These are phyloP conservation scores for Pollicipes pollicipes DNA, from an alignment of 1,140 invertebrate genomes.

Conservation along the genomic window DNA sequence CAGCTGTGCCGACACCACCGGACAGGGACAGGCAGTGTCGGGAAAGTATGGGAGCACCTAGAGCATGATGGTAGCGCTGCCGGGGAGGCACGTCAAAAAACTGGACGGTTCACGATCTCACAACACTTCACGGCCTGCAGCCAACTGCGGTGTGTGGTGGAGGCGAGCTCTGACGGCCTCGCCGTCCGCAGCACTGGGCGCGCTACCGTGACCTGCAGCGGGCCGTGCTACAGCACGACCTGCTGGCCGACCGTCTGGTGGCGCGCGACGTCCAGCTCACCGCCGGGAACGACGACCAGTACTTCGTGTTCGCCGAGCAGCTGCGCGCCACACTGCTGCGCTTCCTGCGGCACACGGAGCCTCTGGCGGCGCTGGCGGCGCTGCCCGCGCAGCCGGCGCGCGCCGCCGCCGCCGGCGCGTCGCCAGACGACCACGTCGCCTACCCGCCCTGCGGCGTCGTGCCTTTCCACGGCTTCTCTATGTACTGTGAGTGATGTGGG, in stretches of 20 bases:
- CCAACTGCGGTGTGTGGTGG: neutral
- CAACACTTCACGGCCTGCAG: slow-evolving; percentile 9
- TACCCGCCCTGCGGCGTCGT: slow-evolving; percentile 88
- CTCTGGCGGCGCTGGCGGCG: slow-evolving; percentile 33
- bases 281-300: slow-evolving; percentile 90
- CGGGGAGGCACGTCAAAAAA: too few relatives aligned
- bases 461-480: slow-evolving; percentile 90
- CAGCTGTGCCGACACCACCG: too few relatives aligned
- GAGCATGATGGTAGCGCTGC: too few relatives aligned
- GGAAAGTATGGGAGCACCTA: too few relatives aligned
- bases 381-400: slow-evolving; percentile 25
- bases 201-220: slow-evolving; percentile 68
- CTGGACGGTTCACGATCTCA: slow-evolving; percentile 30
- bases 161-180: too few relatives aligned
- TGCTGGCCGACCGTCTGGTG: slow-evolving; percentile 81
- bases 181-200: slow-evolving; percentile 47
- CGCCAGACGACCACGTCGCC: slow-evolving; percentile 33
- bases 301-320: slow-evolving; percentile 93
- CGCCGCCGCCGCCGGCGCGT: neutral
- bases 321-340: slow-evolving; percentile 88
- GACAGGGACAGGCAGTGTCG: too few relatives aligned
- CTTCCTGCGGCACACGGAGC: slow-evolving; percentile 72
- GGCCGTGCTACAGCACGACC: slow-evolving; percentile 68
- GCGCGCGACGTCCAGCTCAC: slow-evolving; percentile 80
- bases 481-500: slow-evolving; percentile 82